A percentile compares a stretch with the other conserved stretches of the same genome.
Conservation (phyloP, 2,797 vertebrate genomes). For the Acanthurus lineatus region DNA sequence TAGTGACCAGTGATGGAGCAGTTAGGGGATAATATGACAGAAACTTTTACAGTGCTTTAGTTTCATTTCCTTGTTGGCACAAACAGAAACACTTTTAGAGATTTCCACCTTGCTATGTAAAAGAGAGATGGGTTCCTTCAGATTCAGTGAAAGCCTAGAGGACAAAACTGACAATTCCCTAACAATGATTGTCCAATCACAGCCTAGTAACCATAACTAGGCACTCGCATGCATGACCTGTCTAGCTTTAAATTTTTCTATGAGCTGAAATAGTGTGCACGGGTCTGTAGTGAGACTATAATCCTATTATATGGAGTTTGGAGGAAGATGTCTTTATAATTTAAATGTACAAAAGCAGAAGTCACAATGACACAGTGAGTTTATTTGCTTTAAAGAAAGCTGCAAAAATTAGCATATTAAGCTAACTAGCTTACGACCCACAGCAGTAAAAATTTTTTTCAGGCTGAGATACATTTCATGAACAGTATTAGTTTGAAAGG, state of each 20-base stretch:
- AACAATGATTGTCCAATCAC: background rate
- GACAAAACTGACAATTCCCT: background rate
- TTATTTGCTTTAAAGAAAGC: background rate
- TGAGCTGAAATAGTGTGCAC: too few relatives aligned
- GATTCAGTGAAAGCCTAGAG: conserved; percentile 2
- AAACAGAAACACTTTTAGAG: conserved; percentile 17
- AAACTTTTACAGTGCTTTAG: conserved; percentile 41
- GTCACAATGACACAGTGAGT: background rate
- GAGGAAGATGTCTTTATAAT: background rate
- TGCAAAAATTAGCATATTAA: background rate
- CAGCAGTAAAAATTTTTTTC: too few relatives aligned
- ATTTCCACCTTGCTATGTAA: conserved; percentile 22
- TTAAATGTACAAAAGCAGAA: background rate
- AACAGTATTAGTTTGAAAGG: background rate
- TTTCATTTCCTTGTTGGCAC: conserved; percentile 31
- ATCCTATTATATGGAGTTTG: background rate
- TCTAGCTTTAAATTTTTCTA: background rate
- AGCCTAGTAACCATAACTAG: background rate
- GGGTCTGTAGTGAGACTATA: background rate
- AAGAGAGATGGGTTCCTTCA: conserved; percentile 3
- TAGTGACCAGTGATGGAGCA: conserved; percentile 66
- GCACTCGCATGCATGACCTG: background rate
- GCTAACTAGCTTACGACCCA: background rate
- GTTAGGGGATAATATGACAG: conserved; percentile 50
- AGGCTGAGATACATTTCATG: background rate